Evolutionary conservation across 2,113 vertebrate genomes (phyloP).

Genomic region (Mustela nigripes): DNA sequence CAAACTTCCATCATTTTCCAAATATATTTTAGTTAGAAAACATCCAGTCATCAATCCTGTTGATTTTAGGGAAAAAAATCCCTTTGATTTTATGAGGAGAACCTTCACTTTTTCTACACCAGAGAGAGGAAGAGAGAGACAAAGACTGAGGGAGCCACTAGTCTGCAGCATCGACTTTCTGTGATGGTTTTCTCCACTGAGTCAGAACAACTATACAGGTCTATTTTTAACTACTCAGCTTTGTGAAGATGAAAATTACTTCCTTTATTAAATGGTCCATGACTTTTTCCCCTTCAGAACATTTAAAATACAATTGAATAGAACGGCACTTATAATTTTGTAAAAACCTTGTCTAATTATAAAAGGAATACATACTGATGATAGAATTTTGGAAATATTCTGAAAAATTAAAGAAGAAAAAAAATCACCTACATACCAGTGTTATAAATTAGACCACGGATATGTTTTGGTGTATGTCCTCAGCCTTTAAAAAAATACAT

Average conservation of each 20-base stretch:
- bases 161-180: neutral
- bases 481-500: neutral
- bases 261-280: neutral
- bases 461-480: neutral
- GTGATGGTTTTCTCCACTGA: neutral
- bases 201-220: neutral
- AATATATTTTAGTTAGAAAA: neutral
- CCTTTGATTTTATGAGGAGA: neutral
- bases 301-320: neutral
- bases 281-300: neutral
- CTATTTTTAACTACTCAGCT: neutral
- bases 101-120: neutral
- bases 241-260: neutral
- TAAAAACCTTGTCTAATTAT: neutral
- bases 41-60: neutral
- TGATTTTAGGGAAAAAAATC: neutral
- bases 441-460: neutral
- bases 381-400: neutral
- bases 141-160: neutral
- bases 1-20: neutral
- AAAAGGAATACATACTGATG: neutral
- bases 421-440: neutral
- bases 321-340: neutral
- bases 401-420: conserved; percentile 23
- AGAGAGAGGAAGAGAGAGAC: neutral